Evolutionary conservation across 2,797 vertebrate species (phyloP).

Genomic region (Ibycter americanus): DNA sequence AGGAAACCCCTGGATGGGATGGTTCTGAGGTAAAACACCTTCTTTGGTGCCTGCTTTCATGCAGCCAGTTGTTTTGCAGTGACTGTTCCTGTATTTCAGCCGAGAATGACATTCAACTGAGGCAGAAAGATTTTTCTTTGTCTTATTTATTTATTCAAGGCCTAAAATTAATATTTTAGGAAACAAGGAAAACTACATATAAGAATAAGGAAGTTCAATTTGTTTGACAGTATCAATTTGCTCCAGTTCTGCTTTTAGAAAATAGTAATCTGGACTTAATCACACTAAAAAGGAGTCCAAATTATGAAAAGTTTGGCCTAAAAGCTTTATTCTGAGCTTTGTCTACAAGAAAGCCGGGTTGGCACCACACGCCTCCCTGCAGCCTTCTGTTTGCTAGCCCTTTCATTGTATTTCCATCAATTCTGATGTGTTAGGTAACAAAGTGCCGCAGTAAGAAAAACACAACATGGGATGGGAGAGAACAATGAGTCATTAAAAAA

Average conservation of each 20-base stretch:
- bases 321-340: not conserved
- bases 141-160: not conserved
- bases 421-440: not conserved
- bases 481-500: not conserved
- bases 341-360: not conserved
- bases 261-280: not conserved
- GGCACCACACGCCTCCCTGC: accelerated
- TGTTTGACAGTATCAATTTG: not conserved
- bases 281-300: not conserved
- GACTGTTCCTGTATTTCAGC: not conserved
- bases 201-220: not conserved
- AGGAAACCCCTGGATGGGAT: not conserved
- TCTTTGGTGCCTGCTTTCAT: not conserved
- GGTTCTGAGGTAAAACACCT: not conserved
- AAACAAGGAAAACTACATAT: not conserved
- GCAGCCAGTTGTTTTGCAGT: not conserved
- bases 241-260: not conserved
- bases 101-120: not conserved
- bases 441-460: not conserved
- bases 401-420: not conserved
- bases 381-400: not conserved
- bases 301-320: not conserved
- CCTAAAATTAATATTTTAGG: not conserved
- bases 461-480: not conserved
- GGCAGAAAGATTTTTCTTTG: not conserved